phyloP scores from a whole-genome alignment of 2,888 invertebrate species.

The Yponomeuta plumbellus region DNA sequence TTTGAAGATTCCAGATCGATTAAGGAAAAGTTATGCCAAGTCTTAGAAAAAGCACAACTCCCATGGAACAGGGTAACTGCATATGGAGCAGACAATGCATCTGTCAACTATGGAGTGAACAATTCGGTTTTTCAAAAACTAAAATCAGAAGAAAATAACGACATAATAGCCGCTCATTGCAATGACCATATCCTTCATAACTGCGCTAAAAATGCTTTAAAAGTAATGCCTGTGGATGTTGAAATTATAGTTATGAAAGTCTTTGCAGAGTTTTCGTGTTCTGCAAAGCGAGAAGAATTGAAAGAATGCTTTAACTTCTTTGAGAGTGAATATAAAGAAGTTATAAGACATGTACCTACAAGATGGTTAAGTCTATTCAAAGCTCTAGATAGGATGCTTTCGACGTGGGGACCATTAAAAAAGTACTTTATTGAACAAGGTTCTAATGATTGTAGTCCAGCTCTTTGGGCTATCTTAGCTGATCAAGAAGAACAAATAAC shows the following conservation, averaged over 20 bases:
- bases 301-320: no score
- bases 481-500: constrained; percentile 7
- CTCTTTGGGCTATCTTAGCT: not conserved
- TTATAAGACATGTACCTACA: no score
- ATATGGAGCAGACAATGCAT: constrained; percentile 24
- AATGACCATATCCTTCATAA: constrained; percentile 21
- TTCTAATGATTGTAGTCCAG: no score
- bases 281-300: constrained; percentile 19
- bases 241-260: constrained; percentile 19
- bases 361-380: no score
- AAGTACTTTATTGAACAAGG: no score
- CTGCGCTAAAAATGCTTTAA: constrained; percentile 20
- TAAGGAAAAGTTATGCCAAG: constrained; percentile 13
- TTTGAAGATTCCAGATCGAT: constrained; percentile 14
- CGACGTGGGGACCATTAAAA: no score
- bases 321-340: no score
- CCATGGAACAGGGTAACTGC: constrained; percentile 21
- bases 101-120: constrained; percentile 22
- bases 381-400: no score
- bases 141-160: constrained; percentile 8
- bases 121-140: constrained; percentile 19
- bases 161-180: constrained; percentile 15
- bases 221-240: constrained; percentile 18
- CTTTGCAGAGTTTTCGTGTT: constrained; percentile 21
- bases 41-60: constrained; percentile 8